A percentile compares a stretch with the other conserved stretches of the same genome.
Conservation (phyloP, 2,113 vertebrate species). For the Leuciscus idus region DNA sequence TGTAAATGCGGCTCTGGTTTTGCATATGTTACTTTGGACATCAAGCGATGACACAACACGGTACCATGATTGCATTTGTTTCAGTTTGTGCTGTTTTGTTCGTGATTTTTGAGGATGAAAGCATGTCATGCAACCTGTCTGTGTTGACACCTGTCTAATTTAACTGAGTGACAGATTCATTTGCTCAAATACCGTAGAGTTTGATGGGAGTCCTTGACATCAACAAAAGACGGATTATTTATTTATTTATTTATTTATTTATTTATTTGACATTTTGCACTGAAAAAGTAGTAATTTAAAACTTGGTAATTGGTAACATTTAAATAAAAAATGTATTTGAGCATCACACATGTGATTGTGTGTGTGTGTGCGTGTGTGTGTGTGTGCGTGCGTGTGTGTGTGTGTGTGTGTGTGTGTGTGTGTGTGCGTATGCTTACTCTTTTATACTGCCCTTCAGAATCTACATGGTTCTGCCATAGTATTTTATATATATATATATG, state of each 20-base stretch:
- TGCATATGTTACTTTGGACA: background rate
- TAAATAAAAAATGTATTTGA: too few relatives aligned
- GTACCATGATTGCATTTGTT: background rate
- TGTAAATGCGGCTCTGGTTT: background rate
- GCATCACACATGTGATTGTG: too few relatives aligned
- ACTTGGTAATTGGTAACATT: too few relatives aligned
- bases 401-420: too few relatives aligned
- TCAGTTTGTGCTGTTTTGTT: background rate
- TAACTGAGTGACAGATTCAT: slow-evolving; percentile 17
- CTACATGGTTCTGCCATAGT: background rate
- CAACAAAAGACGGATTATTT: background rate
- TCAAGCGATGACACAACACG: background rate
- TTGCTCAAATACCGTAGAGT: background rate
- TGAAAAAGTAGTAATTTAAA: too few relatives aligned
- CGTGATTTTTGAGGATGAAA: background rate
- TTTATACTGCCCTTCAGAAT: too few relatives aligned
- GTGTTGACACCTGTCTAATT: background rate
- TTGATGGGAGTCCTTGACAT: background rate
- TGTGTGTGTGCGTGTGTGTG: too few relatives aligned
- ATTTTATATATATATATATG: background rate
- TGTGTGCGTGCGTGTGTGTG: too few relatives aligned
- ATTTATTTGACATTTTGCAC: too few relatives aligned
- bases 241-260: too few relatives aligned
- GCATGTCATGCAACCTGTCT: background rate
- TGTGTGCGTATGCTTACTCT: too few relatives aligned